Conservation (phyloP, 2,797 vertebrate genomes). For the Sylvilagus floridanus region DNA sequence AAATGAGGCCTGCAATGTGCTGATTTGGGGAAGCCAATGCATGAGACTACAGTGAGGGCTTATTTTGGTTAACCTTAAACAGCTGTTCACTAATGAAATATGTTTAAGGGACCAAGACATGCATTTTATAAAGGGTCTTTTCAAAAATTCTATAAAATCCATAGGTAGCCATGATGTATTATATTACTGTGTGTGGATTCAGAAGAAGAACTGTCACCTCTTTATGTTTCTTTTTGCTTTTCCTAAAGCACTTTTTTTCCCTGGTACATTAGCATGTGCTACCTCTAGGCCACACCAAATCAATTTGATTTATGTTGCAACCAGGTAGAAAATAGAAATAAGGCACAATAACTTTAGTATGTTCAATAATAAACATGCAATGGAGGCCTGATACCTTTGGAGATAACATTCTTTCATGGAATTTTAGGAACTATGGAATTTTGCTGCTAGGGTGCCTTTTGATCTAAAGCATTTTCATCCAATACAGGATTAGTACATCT, state of each 20-base stretch:
- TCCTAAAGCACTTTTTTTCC: constrained; percentile 61
- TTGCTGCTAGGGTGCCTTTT: constrained; percentile 8
- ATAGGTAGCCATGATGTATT: constrained; percentile 77
- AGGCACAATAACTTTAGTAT: constrained; percentile 69
- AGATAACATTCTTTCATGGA: constrained; percentile 56
- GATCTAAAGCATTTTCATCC: constrained; percentile 52
- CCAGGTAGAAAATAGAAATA: constrained; percentile 53
- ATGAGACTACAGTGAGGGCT: constrained; percentile 52
- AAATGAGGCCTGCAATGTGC: constrained; percentile 45
- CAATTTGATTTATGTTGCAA: constrained; percentile 71
- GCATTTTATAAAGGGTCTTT: constrained; percentile 65
- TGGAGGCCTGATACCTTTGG: constrained; percentile 48
- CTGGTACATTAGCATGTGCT: constrained; percentile 61
- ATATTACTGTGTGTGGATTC: constrained; percentile 71
- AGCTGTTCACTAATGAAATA: constrained; percentile 78
- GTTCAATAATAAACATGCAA: constrained; percentile 47
- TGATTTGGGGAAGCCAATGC: constrained; percentile 55
- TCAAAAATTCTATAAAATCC: constrained; percentile 66
- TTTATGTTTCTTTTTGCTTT: constrained; percentile 75
- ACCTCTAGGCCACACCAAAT: constrained; percentile 57
- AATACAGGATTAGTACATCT: constrained; percentile 46
- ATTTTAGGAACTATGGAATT: constrained; percentile 50
- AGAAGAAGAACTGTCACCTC: constrained; percentile 73
- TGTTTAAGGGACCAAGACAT: constrained; percentile 52
- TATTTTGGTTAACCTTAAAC: constrained; percentile 75